phyloP scores from a whole-genome alignment of 1,140 invertebrate genomes.

The Drosophila bocqueti region DNA sequence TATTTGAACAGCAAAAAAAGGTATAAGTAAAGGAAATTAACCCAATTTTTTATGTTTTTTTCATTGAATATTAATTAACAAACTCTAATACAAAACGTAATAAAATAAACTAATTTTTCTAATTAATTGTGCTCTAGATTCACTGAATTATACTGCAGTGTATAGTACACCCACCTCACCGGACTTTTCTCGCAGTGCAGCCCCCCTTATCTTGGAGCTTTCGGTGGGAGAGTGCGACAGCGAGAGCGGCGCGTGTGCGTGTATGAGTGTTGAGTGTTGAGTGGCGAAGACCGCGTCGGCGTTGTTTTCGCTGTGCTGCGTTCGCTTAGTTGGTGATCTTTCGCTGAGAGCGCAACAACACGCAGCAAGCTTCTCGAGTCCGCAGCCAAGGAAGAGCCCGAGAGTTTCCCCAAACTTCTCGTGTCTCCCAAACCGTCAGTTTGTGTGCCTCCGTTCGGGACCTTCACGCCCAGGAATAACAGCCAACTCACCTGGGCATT shows the following conservation, averaged over 20 bases:
- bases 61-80: too few relatives aligned
- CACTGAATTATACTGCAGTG: too few relatives aligned
- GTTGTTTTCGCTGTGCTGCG: constrained; percentile 39
- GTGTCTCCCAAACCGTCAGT: constrained; percentile 25
- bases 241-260: constrained; percentile 19
- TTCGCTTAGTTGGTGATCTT: constrained; percentile 69
- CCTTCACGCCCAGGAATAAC: constrained; percentile 20
- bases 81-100: too few relatives aligned
- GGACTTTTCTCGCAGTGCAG: constrained; percentile 17
- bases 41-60: too few relatives aligned
- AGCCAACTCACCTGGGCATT: constrained; percentile 4
- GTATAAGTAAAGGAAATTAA: too few relatives aligned
- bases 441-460: constrained; percentile 33
- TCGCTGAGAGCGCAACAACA: constrained; percentile 63
- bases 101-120: too few relatives aligned
- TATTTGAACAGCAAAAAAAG: too few relatives aligned
- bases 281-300: constrained; percentile 43
- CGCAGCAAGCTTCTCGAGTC: constrained; percentile 45
- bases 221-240: constrained; percentile 34
- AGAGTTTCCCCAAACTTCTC: constrained; percentile 44
- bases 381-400: constrained; percentile 19
- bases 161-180: too few relatives aligned
- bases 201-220: constrained; percentile 52
- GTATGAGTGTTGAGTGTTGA: constrained; percentile 59
- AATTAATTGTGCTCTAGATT: too few relatives aligned